Base-by-base conservation (phyloP, 2,888 invertebrate species). In the Drosophila paramelanica region DNA sequence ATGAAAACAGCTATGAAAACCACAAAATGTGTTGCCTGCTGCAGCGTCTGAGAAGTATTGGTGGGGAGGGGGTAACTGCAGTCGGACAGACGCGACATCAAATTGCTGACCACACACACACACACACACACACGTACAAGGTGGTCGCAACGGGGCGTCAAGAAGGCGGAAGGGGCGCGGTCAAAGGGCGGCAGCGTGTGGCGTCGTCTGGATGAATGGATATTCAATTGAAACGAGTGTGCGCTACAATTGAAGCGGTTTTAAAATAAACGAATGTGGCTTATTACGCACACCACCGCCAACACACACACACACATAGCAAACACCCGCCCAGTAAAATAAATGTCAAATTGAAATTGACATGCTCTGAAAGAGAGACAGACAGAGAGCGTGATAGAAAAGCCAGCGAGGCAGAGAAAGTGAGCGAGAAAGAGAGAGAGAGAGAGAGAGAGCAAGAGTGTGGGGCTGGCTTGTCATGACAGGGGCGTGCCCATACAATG, bases 291-390 rank as follows among this genome's bases (percentile, higher is more conserved):
- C 66, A 75, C 49, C 45, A 49, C 39, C 20, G 51, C 20, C 17
- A 46, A 58, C 43, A 61, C 39, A 45, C 53, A 46, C 64, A 57
- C 67, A 43, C 27, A 51, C 43, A 31, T 7, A 39, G 23, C 42
- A 20, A 23, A 23, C 52, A 42, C 31, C 57, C 56, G 49, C 69
- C 68, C 67, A 72, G 59, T 64, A 72, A 86, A 88, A 88, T 86
- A 80, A 83, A 88, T 88, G 81, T 83, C 71, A 86, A 86, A 83
- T 83, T 86, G 84, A 86, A 83, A 79, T 70, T 88, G 89, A 83
- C 87, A 74, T 64, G 77, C 81, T 85, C 73, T 70, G 83, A 72
- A 87, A 81, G 39, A 17, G 49, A 43, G 31, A 10, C 10, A 31
- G 31, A 8, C 31, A 31, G 8, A 31, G 31, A 31, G 31, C 31